Base-by-base conservation (phyloP, 2,113 vertebrate genomes). In the Rostratula benghalensis region DNA sequence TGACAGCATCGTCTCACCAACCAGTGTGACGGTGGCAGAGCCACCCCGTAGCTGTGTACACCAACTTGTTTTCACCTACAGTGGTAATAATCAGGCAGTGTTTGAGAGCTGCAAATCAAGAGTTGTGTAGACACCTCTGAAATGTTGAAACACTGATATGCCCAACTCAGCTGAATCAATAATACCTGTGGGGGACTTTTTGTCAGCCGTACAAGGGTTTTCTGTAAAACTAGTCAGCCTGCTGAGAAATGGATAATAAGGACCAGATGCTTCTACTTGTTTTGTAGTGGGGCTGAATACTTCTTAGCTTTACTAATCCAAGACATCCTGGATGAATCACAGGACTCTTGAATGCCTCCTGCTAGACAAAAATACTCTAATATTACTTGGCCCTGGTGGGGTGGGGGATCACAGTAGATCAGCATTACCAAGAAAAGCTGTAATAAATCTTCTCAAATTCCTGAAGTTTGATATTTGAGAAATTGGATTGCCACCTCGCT, bases 291-390 rank as follows among this genome's bases (percentile, higher is more conserved):
- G 11, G 18, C 78, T 89, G 92, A 89, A 76, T 33, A 23, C 87
- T 92, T 87, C 90, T 95, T 91, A 89, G 91, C 74, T 94, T 91
- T 87, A 75, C 77, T 95, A 90, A 96, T 96, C 73, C 92, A 95
- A 89, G 87, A 96, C 87, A 89, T 93, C 92, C 96, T 96, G 94
- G 65, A 92, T 94, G 94, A 97, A 91, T 97, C 96, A 96, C 12
- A 85, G 61, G 87, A 64, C 80, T 85, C 54, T 92, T 84, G 77
- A 96, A 84, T 89, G 83, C 67, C 89, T 86, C 46, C 54, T 84
- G 59, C 57, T 78, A 25, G 85, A 71, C 85, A 69, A 95, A 95
- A 93, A 74, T 86, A 85, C 20, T 83, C 24, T 45, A 30, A 54
- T 78, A 74, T 83, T 91, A 23, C 48, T 90, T 89, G 50, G 37